phyloP scores from a whole-genome alignment of 2,113 vertebrate genomes.

The Rhadina sibilatrix region DNA sequence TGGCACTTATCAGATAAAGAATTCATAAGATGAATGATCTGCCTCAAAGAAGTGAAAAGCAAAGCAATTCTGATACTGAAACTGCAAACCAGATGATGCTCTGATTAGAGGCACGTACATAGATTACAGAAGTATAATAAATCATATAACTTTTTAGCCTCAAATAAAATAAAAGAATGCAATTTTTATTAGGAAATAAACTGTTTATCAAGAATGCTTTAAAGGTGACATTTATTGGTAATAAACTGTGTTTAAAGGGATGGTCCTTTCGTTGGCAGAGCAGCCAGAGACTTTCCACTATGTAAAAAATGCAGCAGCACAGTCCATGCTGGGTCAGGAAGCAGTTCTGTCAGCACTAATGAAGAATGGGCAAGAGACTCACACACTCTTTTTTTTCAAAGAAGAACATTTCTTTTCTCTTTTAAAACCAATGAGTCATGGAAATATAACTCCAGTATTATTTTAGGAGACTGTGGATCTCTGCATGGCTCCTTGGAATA shows the following conservation, averaged over 20 bases:
- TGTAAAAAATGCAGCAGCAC: neutral
- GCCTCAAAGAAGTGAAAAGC: conserved; percentile 46
- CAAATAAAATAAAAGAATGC: conserved; percentile 35
- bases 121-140: conserved; percentile 23
- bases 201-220: conserved; percentile 46
- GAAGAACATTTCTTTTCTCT: neutral
- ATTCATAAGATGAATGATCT: conserved; percentile 40
- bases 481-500: neutral
- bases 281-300: neutral
- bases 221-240: conserved; percentile 56
- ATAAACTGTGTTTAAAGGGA: conserved; percentile 10
- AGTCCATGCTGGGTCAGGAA: neutral
- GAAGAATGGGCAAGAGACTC: neutral
- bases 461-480: neutral
- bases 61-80: conserved; percentile 47
- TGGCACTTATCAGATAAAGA: conserved; percentile 39
- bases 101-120: neutral
- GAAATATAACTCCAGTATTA: neutral
- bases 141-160: conserved; percentile 5
- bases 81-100: conserved; percentile 49
- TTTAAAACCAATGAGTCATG: conserved; percentile 16
- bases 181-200: conserved; percentile 55
- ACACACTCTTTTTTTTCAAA: neutral
- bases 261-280: neutral
- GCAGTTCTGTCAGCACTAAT: neutral